Percentiles rank a stretch among this genome's conserved stretches.
Conservation (phyloP, 2,113 vertebrate species). For the Xiphophorus couchianus region DNA sequence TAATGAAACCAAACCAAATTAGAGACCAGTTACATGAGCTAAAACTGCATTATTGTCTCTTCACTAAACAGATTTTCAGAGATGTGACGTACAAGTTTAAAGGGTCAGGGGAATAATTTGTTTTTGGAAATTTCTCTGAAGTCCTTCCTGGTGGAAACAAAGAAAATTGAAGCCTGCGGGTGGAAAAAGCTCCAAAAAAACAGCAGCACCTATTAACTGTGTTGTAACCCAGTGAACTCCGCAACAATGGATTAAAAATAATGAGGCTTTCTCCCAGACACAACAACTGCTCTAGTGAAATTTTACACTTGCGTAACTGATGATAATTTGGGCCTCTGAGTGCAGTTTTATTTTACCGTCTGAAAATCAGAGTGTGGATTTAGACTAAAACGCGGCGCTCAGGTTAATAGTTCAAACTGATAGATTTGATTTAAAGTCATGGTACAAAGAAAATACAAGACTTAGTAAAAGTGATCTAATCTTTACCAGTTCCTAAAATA, state of each 20-base stretch:
- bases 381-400: constrained; percentile 32
- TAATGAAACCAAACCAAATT: constrained; percentile 55
- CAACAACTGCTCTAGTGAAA: neutral
- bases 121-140: constrained; percentile 31
- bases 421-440: neutral
- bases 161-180: constrained; percentile 15
- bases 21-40: constrained; percentile 18
- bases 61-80: constrained; percentile 6
- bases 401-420: neutral
- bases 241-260: constrained; percentile 35
- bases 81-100: neutral
- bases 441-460: neutral
- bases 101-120: constrained; percentile 3
- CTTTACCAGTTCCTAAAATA: too few relatives aligned
- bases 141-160: constrained; percentile 7
- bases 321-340: constrained; percentile 14
- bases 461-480: too few relatives aligned
- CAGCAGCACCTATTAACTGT: constrained; percentile 8
- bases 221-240: constrained; percentile 19
- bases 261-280: constrained; percentile 16
- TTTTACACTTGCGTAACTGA: constrained; percentile 21
- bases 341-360: constrained; percentile 28
- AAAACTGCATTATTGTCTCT: neutral
- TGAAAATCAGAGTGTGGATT: constrained; percentile 49
- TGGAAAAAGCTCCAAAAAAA: constrained; percentile 3